Evolutionary conservation across 2,113 vertebrate genomes (phyloP).

Genomic region (Patagioenas fasciata): DNA sequence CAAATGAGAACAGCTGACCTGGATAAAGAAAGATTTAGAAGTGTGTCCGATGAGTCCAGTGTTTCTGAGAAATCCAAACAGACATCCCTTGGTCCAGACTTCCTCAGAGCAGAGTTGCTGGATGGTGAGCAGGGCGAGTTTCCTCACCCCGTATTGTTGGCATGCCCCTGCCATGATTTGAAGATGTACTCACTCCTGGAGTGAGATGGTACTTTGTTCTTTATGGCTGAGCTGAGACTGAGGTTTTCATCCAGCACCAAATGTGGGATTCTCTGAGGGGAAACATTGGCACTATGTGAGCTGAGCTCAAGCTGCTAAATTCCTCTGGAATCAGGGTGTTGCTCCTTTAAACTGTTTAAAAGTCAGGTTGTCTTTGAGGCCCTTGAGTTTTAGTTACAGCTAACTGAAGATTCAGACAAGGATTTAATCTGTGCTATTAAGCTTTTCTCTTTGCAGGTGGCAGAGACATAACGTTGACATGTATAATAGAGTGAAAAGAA

Average conservation of each 20-base stretch:
- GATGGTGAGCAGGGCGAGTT: neutral
- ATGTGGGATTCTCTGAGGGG: neutral
- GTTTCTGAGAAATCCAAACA: neutral
- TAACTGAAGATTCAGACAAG: slow-evolving; percentile 36
- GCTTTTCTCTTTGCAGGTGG: slow-evolving; percentile 37
- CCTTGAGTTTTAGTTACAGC: slow-evolving; percentile 30
- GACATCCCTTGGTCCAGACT: neutral
- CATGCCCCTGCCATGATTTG: neutral
- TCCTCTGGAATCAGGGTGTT: neutral
- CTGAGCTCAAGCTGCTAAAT: neutral
- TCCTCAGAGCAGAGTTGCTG: neutral
- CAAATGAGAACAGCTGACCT: neutral
- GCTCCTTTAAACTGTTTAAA: slow-evolving; percentile 15
- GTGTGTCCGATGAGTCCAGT: neutral
- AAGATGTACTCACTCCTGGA: neutral
- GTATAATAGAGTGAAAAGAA: slow-evolving; percentile 2
- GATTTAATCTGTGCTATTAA: slow-evolving; percentile 35
- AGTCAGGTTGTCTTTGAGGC: slow-evolving; percentile 20
- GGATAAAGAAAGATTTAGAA: neutral
- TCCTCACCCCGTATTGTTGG: neutral
- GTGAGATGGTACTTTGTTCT: neutral
- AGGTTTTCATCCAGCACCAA: neutral
- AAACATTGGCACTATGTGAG: neutral
- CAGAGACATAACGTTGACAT: neutral
- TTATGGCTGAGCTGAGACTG: neutral